Evolutionary conservation across 2,888 invertebrate species (phyloP).

Genomic region (Hydroisotoma schaefferi): DNA sequence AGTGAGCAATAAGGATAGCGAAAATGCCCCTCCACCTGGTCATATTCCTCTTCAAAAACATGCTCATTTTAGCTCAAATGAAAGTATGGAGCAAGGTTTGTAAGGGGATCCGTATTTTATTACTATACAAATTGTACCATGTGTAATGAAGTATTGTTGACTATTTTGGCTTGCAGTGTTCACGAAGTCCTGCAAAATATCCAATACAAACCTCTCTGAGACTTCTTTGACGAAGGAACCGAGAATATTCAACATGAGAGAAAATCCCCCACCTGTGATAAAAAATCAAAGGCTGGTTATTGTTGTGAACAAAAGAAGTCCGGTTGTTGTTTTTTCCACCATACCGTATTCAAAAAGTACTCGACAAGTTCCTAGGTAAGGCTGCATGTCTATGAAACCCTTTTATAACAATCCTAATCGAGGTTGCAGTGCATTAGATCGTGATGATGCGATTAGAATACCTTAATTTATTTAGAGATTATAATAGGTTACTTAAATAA

Average conservation of each 20-base stretch:
- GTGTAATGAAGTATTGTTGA: not conserved
- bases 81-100: conserved; percentile 65
- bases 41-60: conserved; percentile 29
- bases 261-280: conserved; percentile 60
- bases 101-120: conserved; percentile 2
- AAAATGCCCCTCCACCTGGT: not conserved
- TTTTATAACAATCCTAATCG: too few relatives aligned
- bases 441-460: too few relatives aligned
- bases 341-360: conserved; percentile 65
- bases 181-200: conserved; percentile 23
- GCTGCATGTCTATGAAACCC: too few relatives aligned
- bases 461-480: too few relatives aligned
- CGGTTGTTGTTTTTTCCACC: conserved; percentile 81
- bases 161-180: conserved; percentile 24
- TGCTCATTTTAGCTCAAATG: conserved; percentile 66
- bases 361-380: not conserved
- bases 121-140: not conserved
- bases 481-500: too few relatives aligned
- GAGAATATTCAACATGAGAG: conserved; percentile 37
- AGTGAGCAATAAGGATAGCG: not conserved
- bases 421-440: too few relatives aligned
- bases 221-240: conserved; percentile 15
- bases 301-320: conserved; percentile 68
- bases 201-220: conserved; percentile 23
- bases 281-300: conserved; percentile 78